Evolutionary conservation across 2,888 invertebrate species (phyloP).

Genomic region (Anagyrus pseudococci): DNA sequence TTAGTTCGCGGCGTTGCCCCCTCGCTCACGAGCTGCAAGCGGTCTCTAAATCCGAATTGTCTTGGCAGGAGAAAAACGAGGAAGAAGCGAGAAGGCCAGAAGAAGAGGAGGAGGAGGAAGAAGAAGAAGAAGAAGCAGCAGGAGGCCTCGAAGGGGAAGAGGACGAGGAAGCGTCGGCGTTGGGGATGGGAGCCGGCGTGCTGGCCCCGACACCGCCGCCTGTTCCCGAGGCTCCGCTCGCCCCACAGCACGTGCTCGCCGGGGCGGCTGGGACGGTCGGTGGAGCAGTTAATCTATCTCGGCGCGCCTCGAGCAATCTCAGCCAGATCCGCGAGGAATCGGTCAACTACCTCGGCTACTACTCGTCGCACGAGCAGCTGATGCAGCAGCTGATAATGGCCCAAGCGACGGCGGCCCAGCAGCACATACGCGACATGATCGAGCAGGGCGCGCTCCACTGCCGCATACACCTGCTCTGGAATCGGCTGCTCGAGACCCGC

Average conservation of each 20-base stretch:
- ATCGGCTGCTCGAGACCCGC: conserved; percentile 67
- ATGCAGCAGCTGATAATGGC: conserved; percentile 70
- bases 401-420: conserved; percentile 66
- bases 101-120: too few relatives aligned
- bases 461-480: conserved; percentile 75
- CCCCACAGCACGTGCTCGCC: too few relatives aligned
- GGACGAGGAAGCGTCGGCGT: background rate
- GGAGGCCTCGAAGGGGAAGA: too few relatives aligned
- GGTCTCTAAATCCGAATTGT: too few relatives aligned
- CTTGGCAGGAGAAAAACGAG: too few relatives aligned
- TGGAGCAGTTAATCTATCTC: too few relatives aligned
- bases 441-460: conserved; percentile 72
- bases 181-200: background rate
- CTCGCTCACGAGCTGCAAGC: too few relatives aligned
- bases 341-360: conserved; percentile 75
- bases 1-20: too few relatives aligned
- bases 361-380: conserved; percentile 71
- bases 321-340: conserved; percentile 66
- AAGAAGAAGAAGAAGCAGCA: too few relatives aligned
- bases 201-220: conserved; percentile 58
- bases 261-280: too few relatives aligned
- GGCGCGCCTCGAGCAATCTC: conserved; percentile 49
- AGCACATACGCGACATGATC: conserved; percentile 69
- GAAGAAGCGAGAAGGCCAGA: too few relatives aligned
- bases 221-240: conserved; percentile 55